Percentiles rank a stretch among this genome's conserved stretches.
Conservation (phyloP, 2,888 invertebrate genomes). For the Diarsia mendica region DNA sequence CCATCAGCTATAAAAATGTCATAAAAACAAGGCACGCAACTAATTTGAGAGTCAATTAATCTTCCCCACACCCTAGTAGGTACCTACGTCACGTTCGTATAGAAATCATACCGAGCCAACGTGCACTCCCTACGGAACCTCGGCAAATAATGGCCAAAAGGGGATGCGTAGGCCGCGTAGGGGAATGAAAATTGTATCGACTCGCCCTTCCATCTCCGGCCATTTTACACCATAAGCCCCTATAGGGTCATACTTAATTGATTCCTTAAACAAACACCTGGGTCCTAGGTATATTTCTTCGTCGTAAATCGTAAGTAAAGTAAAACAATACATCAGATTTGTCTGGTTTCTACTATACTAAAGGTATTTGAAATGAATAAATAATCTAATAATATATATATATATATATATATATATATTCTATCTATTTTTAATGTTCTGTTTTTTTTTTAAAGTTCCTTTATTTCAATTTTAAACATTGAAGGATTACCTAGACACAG, state of each 20-base stretch:
- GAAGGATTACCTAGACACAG: no score
- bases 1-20: conserved; percentile 49
- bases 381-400: no score
- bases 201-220: conserved; percentile 53
- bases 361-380: not conserved
- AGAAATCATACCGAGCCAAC: conserved; percentile 52
- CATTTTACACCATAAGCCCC: conserved; percentile 55
- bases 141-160: conserved; percentile 67
- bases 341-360: not conserved
- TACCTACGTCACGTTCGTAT: conserved; percentile 64
- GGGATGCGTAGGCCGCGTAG: conserved; percentile 64
- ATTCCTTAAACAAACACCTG: conserved; percentile 63
- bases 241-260: conserved; percentile 70
- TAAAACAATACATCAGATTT: not conserved
- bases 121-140: conserved; percentile 52
- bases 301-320: not conserved
- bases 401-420: no score
- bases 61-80: conserved; percentile 67
- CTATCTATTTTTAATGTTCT: no score
- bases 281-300: conserved; percentile 13
- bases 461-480: no score
- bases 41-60: conserved; percentile 78
- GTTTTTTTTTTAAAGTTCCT: no score
- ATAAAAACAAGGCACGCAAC: conserved; percentile 64
- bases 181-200: conserved; percentile 73